Base-by-base conservation (phyloP, 1,140 invertebrate species). In the Brachystomella parvula region DNA sequence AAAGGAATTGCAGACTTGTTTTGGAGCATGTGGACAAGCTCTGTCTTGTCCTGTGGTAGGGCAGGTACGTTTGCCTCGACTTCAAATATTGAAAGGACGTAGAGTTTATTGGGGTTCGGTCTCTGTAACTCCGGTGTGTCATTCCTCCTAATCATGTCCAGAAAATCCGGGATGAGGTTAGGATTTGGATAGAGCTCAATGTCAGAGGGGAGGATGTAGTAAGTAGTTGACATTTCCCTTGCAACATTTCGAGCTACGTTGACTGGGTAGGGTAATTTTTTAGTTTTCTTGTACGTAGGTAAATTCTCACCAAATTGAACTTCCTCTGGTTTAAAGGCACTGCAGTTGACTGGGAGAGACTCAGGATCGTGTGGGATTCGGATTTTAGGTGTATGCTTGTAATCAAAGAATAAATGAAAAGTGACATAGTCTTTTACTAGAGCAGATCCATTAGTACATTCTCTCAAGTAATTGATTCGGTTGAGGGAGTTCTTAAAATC, bases 101-200 rank as follows among this genome's bases (percentile, higher is more conserved):
- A 93, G 44, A 92, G 87, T 78, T 86, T 87, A 24, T 53, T 53
- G 0, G 86, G 88, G 67, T 85, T 87, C 24, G 81, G 82, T 57
- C 70, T 61, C 33, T 80, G 76, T 39, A 90, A 76, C 33, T 86
- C 85, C 21, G 82, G 81, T 28, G 82, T 81, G 72, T 91, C 79
- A 33, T 79, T 86, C 69, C 82, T 81, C 1, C 86, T 84, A 58
- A 92, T 85, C 89, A 92, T 89, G 70, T 89, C 87, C 32, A 92
- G 80, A 75, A 92, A 92, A 73, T 85, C 84, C 47, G 63, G 66
- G 32, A 73, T 73, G 47, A 73, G 61, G 60, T 73, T 73, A n/a
- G 89, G 87, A 80, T 86, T 91, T 19, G 91, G 90, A 77, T 92
- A 92, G 44, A 94, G 81, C 76, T 94, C 90, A 70, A 92, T 90